Evolutionary conservation across 1,140 invertebrate species (phyloP).

Genomic region (Tetragnatha versicolor): DNA sequence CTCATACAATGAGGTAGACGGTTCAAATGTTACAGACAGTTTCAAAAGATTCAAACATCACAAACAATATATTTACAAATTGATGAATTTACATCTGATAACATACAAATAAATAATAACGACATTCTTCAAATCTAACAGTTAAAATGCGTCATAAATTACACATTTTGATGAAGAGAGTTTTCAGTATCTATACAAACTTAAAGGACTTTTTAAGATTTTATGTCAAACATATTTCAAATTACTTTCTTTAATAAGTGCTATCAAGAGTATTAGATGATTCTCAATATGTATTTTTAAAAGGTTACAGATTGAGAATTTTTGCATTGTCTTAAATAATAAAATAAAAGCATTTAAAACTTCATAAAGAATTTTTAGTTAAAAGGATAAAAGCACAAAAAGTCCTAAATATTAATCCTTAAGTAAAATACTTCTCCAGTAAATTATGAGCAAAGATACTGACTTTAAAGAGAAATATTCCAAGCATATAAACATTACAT

Average conservation of each 20-base stretch:
- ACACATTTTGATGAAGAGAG: not conserved
- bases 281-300: no score
- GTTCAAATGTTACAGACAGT: conserved; percentile 8
- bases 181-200: not conserved
- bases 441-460: no score
- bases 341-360: no score
- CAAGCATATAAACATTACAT: not conserved
- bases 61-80: conserved; percentile 33
- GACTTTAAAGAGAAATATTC: not conserved
- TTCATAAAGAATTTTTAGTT: no score
- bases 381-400: no score
- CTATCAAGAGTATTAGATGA: no score
- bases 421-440: no score
- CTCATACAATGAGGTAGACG: conserved; percentile 39
- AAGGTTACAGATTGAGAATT: no score
- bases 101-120: conserved; percentile 23
- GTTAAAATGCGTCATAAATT: not conserved
- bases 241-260: not conserved
- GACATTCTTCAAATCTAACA: not conserved
- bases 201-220: not conserved
- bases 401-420: no score
- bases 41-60: not conserved
- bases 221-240: not conserved
- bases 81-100: not conserved
- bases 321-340: no score